Percentiles rank a stretch among this genome's conserved stretches.
Evolutionary conservation across 1,140 invertebrate genomes (phyloP).

Genomic region (Drosophila pachea): DNA sequence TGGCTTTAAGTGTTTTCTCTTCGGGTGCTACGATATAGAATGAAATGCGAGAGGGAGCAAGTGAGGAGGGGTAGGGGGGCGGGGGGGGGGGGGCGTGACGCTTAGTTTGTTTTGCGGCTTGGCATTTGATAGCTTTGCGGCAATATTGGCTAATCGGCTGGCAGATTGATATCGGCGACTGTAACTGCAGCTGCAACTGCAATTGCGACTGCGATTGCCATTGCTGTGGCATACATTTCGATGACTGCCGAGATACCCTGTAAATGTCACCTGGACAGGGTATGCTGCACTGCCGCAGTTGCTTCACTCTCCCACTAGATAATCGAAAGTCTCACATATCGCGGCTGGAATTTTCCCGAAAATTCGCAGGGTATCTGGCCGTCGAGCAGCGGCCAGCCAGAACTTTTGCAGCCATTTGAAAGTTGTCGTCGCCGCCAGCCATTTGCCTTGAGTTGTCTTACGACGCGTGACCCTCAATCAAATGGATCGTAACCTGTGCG

Average conservation of each 20-base stretch:
- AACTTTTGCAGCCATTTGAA: conserved; percentile 12
- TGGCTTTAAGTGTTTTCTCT: not conserved
- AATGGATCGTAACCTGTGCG: conserved; percentile 24
- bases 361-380: not conserved
- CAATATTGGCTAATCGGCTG: conserved; percentile 35
- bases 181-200: conserved; percentile 2
- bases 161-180: conserved; percentile 27
- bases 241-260: conserved; percentile 8
- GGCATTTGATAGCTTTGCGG: conserved; percentile 29
- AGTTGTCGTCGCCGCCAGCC: conserved; percentile 22
- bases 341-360: no score
- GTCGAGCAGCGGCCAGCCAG: not conserved
- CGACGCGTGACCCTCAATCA: conserved; percentile 31
- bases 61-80: not conserved
- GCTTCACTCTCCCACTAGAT: no score
- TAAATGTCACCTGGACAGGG: not conserved
- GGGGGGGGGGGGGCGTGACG: not conserved
- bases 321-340: no score
- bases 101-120: not conserved
- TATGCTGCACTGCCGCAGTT: not conserved
- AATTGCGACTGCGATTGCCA: not conserved
- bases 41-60: conserved; percentile 1
- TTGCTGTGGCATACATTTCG: conserved; percentile 36
- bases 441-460: conserved; percentile 35
- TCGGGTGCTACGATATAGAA: conserved; percentile 1